Evolutionary conservation across 2,888 invertebrate species (phyloP), one percentile per base, ranked within the genome.

Genomic region (Agonum fuliginosum): DNA sequence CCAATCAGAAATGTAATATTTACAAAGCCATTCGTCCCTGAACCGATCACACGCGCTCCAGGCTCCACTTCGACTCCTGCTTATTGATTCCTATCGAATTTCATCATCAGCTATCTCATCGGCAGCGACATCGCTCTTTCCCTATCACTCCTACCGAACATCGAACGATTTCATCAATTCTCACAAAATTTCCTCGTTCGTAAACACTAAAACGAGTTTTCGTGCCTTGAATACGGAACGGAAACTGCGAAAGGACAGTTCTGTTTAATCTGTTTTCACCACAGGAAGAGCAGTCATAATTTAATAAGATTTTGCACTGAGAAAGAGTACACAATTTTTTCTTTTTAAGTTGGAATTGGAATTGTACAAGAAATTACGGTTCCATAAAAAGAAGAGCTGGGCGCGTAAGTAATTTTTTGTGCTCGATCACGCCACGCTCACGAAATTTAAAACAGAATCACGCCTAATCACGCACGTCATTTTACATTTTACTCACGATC

Each of bases 11-110:
- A 46, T 46, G 17, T 46, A 46, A 46, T 46, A 46, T 46, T 46
- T 46, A 46, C 46, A 17, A 17, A 46, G 17, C 46, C 46, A 46
- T 17, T 17, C 46, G 14, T 17, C 46, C 19, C 46, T 46, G 43
- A 43, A 5, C 8, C 8, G 6, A 30, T 30, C 43, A 43, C 46
- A 17, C 37, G 37, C n/a, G n/a, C n/a, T n/a, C 30, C 30, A 30
- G 30, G 3, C 30, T 30, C 30, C 19, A 12, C 10, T 12, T 37
- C 3, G 17, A 12, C 19, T 46, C 10, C 46, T 46, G 46, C 46
- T 46, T 46, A 46, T 46, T 46, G 46, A 46, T 46, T 46, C 46
- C 46, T 46, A 46, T 46, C 46, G 46, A 46, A 46, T 46, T 46
- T 46, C 46, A 46, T 30, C 30, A 30, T 46, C 17, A 41, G 41